A percentile compares a stretch with the other conserved stretches of the same genome.
These are phyloP conservation scores for Homalodisca vitripennis DNA, from an alignment of 1,140 invertebrate species.

Conservation along the genomic window DNA sequence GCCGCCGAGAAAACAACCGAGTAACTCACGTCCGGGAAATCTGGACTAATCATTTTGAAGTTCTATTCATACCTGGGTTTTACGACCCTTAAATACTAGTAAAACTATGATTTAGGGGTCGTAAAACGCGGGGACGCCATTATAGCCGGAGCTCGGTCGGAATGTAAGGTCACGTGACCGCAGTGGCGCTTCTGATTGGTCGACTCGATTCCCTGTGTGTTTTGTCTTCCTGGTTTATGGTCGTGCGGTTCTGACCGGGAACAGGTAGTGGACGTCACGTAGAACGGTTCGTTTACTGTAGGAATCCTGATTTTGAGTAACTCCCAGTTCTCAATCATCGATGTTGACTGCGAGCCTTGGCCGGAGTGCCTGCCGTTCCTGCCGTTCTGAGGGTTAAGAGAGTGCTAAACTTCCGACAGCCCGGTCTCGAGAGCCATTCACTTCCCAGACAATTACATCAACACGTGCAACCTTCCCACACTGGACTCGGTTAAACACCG, in stretches of 20 bases:
- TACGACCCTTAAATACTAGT: slow-evolving; percentile 20
- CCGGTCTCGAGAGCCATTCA: no score
- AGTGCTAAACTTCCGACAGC: no score
- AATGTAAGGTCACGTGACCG: slow-evolving; percentile 17
- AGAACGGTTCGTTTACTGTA: not conserved
- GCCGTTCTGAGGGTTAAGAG: no score
- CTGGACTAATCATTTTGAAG: slow-evolving; percentile 12
- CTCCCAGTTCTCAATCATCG: no score
- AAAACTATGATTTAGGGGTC: slow-evolving; percentile 17
- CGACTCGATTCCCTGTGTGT: not conserved
- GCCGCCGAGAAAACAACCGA: no score
- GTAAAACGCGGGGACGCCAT: slow-evolving; percentile 1
- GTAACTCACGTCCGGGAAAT: not conserved
- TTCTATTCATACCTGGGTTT: not conserved
- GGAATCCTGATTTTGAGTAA: no score
- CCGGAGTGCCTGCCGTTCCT: no score
- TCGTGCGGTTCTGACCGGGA: not conserved
- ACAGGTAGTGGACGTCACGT: not conserved
- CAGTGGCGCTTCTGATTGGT: not conserved
- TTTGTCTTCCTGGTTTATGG: slow-evolving; percentile 8
- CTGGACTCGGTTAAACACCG: no score
- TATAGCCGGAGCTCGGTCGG: not conserved
- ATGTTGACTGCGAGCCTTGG: no score
- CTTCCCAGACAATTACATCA: no score
- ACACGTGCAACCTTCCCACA: no score